Percentiles rank a stretch among this genome's conserved stretches.
Conservation (phyloP, 2,113 vertebrate genomes). For the Rhagologus leucostigma region DNA sequence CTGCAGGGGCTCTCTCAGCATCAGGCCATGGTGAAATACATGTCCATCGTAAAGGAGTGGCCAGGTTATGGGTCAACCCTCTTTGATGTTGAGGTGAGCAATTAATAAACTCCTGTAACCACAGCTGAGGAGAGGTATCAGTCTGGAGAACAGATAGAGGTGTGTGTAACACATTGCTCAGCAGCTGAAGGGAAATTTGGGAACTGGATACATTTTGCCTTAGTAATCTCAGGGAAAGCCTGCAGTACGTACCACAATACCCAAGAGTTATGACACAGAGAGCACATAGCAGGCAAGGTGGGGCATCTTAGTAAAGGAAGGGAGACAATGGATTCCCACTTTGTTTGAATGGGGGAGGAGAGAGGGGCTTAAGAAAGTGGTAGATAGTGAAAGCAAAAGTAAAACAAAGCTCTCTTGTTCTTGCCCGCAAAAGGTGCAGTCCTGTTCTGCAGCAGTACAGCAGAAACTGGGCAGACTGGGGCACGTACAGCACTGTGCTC, state of each 20-base stretch:
- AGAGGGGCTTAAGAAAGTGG: neutral
- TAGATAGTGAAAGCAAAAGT: neutral
- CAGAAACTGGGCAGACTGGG: neutral
- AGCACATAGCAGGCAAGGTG: neutral
- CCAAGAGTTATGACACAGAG: neutral
- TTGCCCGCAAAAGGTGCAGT: neutral
- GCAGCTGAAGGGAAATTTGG: neutral
- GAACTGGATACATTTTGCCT: neutral
- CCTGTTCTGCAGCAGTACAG: neutral
- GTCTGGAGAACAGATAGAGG: neutral
- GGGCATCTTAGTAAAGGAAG: neutral
- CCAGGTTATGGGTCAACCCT: conserved; percentile 90
- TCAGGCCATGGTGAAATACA: conserved; percentile 92
- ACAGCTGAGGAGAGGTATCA: neutral
- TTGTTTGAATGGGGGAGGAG: neutral
- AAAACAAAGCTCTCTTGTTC: neutral
- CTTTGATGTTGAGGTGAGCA: conserved; percentile 88
- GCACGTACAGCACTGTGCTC: neutral
- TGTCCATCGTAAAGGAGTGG: conserved; percentile 90
- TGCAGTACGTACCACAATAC: neutral
- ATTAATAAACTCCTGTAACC: neutral
- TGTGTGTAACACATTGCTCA: neutral
- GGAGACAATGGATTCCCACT: neutral
- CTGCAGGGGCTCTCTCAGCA: conserved; percentile 87
- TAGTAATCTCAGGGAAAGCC: neutral